Conservation (phyloP, 1,140 invertebrate genomes). For the Drosophila suzukii region DNA sequence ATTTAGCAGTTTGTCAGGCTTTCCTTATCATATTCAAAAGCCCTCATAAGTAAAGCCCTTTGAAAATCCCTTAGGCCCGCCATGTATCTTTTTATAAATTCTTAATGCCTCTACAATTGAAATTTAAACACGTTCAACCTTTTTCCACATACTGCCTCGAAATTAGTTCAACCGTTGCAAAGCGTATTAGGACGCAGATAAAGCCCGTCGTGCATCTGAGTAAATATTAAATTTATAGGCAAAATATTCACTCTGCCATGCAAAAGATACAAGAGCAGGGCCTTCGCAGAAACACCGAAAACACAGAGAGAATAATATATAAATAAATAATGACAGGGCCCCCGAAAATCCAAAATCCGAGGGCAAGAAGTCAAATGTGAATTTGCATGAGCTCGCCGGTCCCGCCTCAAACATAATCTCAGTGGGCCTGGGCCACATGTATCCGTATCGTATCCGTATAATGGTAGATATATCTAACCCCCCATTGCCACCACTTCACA, state of each 20-base stretch:
- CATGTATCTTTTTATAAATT: conserved; percentile 17
- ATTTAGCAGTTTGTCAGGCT: no score
- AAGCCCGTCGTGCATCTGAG: conserved; percentile 24
- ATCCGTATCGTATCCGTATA: conserved; percentile 8
- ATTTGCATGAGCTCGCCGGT: conserved; percentile 54
- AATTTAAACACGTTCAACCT: conserved; percentile 21
- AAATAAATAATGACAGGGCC: conserved; percentile 37
- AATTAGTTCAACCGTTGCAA: conserved; percentile 34
- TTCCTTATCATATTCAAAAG: no score
- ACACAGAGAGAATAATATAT: conserved; percentile 33
- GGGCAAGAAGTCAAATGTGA: conserved; percentile 73
- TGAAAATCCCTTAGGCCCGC: no score
- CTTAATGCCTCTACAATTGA: conserved; percentile 27
- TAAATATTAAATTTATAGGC: conserved; percentile 74
- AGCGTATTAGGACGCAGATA: conserved; percentile 36
- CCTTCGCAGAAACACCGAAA: neutral
- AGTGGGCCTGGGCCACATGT: conserved; percentile 30
- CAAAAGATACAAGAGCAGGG: conserved; percentile 46
- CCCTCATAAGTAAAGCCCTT: no score
- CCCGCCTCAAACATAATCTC: conserved; percentile 60
- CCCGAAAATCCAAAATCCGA: conserved; percentile 45
- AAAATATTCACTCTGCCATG: conserved; percentile 73
- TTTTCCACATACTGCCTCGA: conserved; percentile 2
- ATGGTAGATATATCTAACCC: conserved; percentile 12
- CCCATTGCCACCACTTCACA: neutral